Percentiles rank a stretch among this genome's conserved stretches.
These are phyloP conservation scores for Mionectes olivaceus DNA, from an alignment of 2,797 vertebrate genomes.

Conservation along the genomic window DNA sequence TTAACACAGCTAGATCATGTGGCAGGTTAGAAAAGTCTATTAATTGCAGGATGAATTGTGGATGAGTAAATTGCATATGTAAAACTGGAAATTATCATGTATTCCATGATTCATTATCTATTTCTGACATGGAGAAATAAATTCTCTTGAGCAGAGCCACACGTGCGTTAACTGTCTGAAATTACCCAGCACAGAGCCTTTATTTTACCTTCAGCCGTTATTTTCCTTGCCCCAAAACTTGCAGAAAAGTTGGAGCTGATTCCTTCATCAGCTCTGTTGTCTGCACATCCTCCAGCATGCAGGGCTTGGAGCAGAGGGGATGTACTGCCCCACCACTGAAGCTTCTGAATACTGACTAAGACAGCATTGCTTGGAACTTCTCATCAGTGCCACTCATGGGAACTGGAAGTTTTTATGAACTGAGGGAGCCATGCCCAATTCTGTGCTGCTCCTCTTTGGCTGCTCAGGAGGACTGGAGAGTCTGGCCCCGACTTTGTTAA, in stretches of 20 bases:
- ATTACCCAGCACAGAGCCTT: neutral
- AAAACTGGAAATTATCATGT: neutral
- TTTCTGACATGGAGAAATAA: neutral
- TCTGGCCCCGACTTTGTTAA: neutral
- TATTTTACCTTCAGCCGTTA: neutral
- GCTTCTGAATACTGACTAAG: neutral
- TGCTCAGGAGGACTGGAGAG: neutral
- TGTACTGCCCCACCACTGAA: neutral
- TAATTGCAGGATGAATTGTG: neutral
- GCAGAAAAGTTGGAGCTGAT: neutral
- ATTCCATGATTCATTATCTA: neutral
- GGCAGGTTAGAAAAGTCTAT: neutral
- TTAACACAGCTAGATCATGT: neutral
- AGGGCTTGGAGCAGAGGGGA: too few relatives aligned
- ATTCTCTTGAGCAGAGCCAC: neutral
- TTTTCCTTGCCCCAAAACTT: neutral
- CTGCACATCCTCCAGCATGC: neutral
- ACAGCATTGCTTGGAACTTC: neutral
- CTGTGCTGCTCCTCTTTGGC: neutral
- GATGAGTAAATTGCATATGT: neutral
- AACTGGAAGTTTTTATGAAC: neutral
- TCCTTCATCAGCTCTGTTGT: neutral
- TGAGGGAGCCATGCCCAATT: accelerated
- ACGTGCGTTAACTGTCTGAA: neutral
- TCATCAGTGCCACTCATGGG: neutral